Conservation (phyloP, 2,113 vertebrate genomes). For the Galemys pyrenaicus region DNA sequence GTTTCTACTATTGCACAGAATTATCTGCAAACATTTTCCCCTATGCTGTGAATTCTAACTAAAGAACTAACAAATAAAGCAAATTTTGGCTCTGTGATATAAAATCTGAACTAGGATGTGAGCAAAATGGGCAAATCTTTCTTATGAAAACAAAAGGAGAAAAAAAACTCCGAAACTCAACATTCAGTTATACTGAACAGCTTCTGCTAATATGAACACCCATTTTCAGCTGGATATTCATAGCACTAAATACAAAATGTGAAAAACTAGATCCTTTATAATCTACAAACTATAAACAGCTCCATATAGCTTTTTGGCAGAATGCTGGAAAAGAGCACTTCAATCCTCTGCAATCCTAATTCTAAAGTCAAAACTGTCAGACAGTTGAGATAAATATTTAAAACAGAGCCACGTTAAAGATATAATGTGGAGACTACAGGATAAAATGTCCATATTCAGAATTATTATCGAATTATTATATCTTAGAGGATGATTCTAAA, state of each 20-base stretch:
- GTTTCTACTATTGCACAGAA: constrained; percentile 78
- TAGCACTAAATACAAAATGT: background rate
- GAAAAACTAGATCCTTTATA: constrained; percentile 21
- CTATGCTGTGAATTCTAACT: constrained; percentile 75
- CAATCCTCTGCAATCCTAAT: background rate
- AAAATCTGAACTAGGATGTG: constrained; percentile 74
- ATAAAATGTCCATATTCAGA: background rate
- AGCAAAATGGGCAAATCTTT: constrained; percentile 73
- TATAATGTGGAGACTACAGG: background rate
- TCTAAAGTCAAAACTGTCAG: constrained; percentile 19
- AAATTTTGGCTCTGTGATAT: constrained; percentile 53
- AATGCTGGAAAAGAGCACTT: background rate
- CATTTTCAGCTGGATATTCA: background rate
- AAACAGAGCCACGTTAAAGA: background rate
- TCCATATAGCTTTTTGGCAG: constrained; percentile 31
- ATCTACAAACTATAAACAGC: constrained; percentile 29
- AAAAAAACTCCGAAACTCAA: background rate
- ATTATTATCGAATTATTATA: background rate
- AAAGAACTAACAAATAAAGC: constrained; percentile 57
- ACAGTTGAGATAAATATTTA: constrained; percentile 32
- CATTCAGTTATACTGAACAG: constrained; percentile 35
- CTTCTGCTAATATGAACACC: constrained; percentile 21
- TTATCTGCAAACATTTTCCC: constrained; percentile 80
- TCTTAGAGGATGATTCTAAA: constrained; percentile 12
- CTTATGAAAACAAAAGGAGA: constrained; percentile 23